Conservation (phyloP, 2,888 invertebrate genomes). For the Metalampra italica region DNA sequence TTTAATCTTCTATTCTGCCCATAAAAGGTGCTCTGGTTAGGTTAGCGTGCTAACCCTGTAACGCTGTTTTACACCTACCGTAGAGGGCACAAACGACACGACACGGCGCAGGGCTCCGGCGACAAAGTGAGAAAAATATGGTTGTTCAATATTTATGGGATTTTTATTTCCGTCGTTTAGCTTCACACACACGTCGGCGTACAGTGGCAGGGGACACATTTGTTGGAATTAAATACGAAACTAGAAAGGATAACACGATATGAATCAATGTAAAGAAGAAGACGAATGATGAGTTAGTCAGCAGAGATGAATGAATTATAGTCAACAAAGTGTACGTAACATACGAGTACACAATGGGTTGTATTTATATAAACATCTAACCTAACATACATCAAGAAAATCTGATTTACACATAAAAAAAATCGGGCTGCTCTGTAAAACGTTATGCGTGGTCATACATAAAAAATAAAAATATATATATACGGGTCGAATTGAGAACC, state of each 20-base stretch:
- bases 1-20: no score
- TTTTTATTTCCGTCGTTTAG: conserved; percentile 74
- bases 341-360: no score
- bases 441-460: no score
- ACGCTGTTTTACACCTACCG: neutral
- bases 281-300: no score
- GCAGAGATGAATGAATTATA: no score
- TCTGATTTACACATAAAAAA: no score
- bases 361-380: no score
- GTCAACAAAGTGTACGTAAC: no score
- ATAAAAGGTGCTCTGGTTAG: neutral
- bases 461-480: no score
- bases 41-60: conserved; percentile 1
- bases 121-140: conserved; percentile 77
- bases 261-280: neutral
- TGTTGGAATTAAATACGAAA: conserved; percentile 7
- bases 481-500: no score
- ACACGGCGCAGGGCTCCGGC: conserved; percentile 36
- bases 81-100: conserved; percentile 2
- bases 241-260: conserved; percentile 9
- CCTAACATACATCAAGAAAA: no score
- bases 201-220: conserved; percentile 41
- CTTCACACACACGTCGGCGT: conserved; percentile 54
- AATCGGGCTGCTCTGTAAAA: no score
- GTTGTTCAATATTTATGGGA: conserved; percentile 76